phyloP scores from a whole-genome alignment of 2,888 invertebrate species.

The Buathra laborator region DNA sequence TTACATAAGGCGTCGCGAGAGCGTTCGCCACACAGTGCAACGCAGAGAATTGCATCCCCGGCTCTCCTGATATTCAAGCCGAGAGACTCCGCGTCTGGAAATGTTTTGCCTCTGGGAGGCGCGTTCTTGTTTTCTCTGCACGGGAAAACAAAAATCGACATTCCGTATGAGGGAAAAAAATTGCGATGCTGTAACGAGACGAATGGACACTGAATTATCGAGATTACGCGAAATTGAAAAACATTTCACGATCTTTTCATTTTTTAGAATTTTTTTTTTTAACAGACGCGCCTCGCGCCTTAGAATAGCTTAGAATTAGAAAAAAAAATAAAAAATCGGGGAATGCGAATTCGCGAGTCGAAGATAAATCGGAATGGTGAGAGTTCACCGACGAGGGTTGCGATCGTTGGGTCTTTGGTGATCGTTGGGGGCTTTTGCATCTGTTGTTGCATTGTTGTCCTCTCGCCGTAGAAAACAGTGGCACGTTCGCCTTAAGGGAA shows the following conservation, averaged over 20 bases:
- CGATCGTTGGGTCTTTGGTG: neutral
- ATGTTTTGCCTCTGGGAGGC: neutral
- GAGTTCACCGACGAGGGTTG: constrained; percentile 23
- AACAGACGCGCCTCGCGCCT: neutral
- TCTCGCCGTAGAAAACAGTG: constrained; percentile 31
- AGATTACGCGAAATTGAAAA: no score
- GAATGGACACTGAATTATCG: no score
- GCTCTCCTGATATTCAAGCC: neutral
- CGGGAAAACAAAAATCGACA: neutral
- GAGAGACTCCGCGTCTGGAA: neutral
- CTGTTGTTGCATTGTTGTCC: constrained; percentile 44
- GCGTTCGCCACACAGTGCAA: constrained; percentile 11
- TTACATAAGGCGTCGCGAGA: constrained; percentile 48
- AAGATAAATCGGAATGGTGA: constrained; percentile 49
- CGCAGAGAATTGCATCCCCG: constrained; percentile 18
- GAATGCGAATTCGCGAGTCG: constrained; percentile 33
- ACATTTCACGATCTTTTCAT: no score
- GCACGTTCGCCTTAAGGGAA: constrained; percentile 46
- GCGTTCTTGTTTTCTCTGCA: neutral
- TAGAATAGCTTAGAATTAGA: constrained; percentile 35
- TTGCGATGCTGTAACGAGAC: no score
- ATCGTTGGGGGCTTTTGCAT: constrained; percentile 8
- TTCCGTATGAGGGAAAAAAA: no score
- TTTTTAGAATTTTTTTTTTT: no score
- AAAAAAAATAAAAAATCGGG: constrained; percentile 20